phyloP scores from a whole-genome alignment of 2,888 invertebrate species.

The Agonopterix alstromeriana region DNA sequence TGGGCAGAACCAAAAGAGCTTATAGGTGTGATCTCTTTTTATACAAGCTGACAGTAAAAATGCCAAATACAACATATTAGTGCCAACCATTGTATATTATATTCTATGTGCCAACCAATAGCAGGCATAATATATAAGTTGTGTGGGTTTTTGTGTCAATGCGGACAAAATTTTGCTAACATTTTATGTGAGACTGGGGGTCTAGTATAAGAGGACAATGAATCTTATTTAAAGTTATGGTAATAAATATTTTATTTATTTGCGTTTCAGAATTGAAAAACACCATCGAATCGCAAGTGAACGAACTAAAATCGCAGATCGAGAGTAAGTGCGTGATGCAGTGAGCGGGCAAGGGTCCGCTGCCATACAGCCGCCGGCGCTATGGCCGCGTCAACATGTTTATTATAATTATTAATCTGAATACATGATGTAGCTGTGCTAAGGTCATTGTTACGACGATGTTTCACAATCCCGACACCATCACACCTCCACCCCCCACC shows the following conservation, averaged over 20 bases:
- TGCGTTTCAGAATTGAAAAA: constrained; percentile 94
- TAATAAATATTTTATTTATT: not conserved
- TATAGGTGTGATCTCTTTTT: too few species aligned
- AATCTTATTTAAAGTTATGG: too few species aligned
- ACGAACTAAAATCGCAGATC: constrained; percentile 96
- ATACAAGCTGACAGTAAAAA: too few species aligned
- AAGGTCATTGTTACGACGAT: constrained; percentile 55
- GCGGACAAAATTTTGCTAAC: too few species aligned
- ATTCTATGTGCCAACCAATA: too few species aligned
- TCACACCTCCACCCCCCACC: constrained; percentile 31
- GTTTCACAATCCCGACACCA: constrained; percentile 35
- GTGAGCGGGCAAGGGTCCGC: constrained; percentile 74
- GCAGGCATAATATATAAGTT: too few species aligned
- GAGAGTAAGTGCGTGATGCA: constrained; percentile 98
- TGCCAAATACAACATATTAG: too few species aligned
- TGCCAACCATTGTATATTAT: too few species aligned
- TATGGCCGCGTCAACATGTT: constrained; percentile 6
- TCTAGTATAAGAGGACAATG: too few species aligned
- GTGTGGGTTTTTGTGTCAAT: too few species aligned
- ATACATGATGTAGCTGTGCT: constrained; percentile 74
- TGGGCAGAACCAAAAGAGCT: too few species aligned
- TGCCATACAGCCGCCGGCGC: constrained; percentile 10
- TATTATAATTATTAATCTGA: constrained; percentile 32
- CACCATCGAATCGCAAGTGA: constrained; percentile 97
- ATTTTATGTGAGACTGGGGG: too few species aligned